Conservation (phyloP, 2,888 invertebrate genomes). For the Pecten maximus region DNA sequence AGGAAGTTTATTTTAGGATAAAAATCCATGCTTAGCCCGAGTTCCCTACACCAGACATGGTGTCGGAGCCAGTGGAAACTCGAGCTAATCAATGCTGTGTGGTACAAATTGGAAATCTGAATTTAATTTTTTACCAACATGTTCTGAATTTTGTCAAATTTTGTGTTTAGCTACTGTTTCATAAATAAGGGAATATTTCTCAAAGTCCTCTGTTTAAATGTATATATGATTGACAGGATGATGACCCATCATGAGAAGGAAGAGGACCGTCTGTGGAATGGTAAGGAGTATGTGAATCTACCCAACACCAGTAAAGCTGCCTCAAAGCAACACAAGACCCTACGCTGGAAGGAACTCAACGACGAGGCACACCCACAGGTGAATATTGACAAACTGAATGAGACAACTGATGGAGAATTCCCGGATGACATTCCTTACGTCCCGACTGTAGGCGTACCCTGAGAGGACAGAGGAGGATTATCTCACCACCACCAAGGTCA, state of each 20-base stretch:
- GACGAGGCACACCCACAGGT: conserved; percentile 62
- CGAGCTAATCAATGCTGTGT: no score
- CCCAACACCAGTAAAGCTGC: conserved; percentile 67
- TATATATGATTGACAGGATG: conserved; percentile 59
- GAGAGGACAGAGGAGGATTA: conserved; percentile 61
- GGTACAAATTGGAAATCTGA: no score
- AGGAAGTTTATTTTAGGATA: no score
- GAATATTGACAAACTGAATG: conserved; percentile 58
- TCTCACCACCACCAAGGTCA: conserved; percentile 65
- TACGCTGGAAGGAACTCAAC: conserved; percentile 69
- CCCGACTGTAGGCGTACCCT: conserved; percentile 61
- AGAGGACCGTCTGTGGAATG: conserved; percentile 76
- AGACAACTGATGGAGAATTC: conserved; percentile 46
- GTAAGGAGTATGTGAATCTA: conserved; percentile 75
- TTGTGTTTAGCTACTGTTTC: no score
- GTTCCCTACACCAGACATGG: no score
- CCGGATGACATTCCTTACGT: conserved; percentile 64
- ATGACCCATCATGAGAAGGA: conserved; percentile 73
- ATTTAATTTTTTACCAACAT: no score
- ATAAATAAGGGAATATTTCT: no score
- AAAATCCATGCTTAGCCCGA: no score
- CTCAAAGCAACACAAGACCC: conserved; percentile 51
- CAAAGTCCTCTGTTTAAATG: no score
- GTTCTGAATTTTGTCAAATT: no score
- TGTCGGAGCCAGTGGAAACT: no score